phyloP scores from a whole-genome alignment of 2,888 invertebrate species.

The Ceraclea dissimilis region DNA sequence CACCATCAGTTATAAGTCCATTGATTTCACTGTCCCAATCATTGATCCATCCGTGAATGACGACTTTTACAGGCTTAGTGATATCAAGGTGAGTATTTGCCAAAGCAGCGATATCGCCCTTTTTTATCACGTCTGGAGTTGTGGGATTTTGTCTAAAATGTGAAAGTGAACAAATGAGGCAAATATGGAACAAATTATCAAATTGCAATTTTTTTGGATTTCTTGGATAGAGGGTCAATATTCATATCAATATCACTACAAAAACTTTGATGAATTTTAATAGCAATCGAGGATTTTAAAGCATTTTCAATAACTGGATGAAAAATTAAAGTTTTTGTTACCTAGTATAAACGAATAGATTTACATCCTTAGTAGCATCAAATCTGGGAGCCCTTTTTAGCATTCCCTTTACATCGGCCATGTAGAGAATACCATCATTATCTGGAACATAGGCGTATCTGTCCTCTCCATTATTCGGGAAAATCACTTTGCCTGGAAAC shows the following conservation, averaged over 20 bases:
- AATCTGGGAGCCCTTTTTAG: neutral
- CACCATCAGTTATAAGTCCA: slow-evolving; percentile 33
- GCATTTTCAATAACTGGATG: neutral
- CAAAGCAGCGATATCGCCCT: neutral
- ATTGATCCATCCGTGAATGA: slow-evolving; percentile 38
- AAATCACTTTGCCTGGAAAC: no score
- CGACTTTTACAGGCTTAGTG: slow-evolving; percentile 31
- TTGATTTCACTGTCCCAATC: slow-evolving; percentile 29
- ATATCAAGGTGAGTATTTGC: slow-evolving; percentile 31
- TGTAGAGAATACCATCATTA: neutral
- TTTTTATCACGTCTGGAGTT: neutral
- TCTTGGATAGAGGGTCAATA: neutral
- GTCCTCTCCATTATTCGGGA: no score
- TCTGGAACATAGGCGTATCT: neutral
- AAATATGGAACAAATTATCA: no score
- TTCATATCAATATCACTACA: neutral
- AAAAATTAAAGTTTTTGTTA: no score
- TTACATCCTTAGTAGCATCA: neutral
- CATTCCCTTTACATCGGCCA: neutral
- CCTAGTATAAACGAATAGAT: neutral
- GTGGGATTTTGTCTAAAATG: neutral
- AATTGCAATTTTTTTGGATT: no score
- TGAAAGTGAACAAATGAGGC: no score
- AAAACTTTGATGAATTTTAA: neutral
- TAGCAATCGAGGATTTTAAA: neutral